Percentiles rank a stretch among this genome's conserved stretches.
These are phyloP conservation scores for Heterodera carotae DNA, from an alignment of 1,140 invertebrate species.

Conservation along the genomic window DNA sequence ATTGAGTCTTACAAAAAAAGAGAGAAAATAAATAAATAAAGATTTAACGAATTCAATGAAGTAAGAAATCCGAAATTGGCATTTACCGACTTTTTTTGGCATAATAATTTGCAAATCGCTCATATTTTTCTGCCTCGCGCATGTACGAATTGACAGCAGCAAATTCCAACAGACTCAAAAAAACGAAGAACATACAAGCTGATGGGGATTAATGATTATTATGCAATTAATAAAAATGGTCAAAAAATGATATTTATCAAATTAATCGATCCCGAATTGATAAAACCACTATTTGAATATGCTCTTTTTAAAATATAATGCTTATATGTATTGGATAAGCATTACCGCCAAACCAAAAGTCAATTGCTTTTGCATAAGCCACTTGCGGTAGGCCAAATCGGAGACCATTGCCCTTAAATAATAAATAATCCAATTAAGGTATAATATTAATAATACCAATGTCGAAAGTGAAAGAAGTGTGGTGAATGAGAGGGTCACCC, in stretches of 20 bases:
- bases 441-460: conserved; percentile 37
- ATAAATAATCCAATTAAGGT: conserved; percentile 22
- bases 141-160: conserved; percentile 63
- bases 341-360: conserved; percentile 51
- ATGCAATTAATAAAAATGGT: conserved; percentile 18
- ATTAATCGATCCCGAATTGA: too few species aligned
- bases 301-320: too few species aligned
- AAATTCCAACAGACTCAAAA: conserved; percentile 60
- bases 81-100: conserved; percentile 29
- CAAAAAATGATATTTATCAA: too few species aligned
- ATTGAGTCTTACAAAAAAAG: not conserved
- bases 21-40: too few species aligned
- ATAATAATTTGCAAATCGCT: conserved; percentile 50
- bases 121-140: conserved; percentile 59
- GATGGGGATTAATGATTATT: conserved; percentile 18
- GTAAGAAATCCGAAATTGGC: not conserved
- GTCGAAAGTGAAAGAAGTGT: conserved; percentile 62
- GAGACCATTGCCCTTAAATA: conserved; percentile 48
- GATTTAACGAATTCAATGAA: too few species aligned
- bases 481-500: conserved; percentile 62
- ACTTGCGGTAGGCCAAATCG: conserved; percentile 56
- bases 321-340: too few species aligned
- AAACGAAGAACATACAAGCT: conserved; percentile 57
- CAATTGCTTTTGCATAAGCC: conserved; percentile 50
- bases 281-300: too few species aligned